Conservation (phyloP, 2,113 vertebrate species). For the Petaurus breviceps region DNA sequence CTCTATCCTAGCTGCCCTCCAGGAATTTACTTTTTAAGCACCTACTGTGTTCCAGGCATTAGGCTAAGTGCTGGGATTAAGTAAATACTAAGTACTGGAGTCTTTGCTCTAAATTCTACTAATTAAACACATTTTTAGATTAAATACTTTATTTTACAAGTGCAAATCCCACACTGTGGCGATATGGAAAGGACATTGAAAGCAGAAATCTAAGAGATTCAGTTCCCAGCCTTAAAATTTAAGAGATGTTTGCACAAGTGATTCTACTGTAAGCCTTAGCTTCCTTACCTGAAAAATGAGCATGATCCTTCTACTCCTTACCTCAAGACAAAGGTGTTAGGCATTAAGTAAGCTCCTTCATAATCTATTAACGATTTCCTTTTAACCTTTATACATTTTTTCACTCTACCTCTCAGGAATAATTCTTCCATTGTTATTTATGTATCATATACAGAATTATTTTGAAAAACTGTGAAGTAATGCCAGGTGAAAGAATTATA, state of each 20-base stretch:
- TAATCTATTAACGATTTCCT: not conserved
- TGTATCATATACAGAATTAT: not conserved
- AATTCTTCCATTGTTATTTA: not conserved
- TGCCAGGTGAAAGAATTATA: not conserved
- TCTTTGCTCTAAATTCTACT: not conserved
- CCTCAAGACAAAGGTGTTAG: not conserved
- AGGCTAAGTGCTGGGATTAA: not conserved
- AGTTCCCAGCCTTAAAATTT: not conserved
- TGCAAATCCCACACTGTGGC: not conserved
- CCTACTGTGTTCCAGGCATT: not conserved
- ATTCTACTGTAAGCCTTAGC: not conserved
- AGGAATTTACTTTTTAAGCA: not conserved
- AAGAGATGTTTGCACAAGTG: not conserved
- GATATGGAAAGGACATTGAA: not conserved
- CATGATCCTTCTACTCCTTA: not conserved
- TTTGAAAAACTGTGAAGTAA: not conserved
- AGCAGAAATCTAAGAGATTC: not conserved
- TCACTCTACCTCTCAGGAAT: not conserved
- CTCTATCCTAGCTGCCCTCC: too few relatives aligned
- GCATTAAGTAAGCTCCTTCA: not conserved
- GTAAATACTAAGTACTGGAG: not conserved
- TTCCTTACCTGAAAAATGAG: not conserved
- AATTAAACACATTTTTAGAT: not conserved
- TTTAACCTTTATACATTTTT: not conserved
- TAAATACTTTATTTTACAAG: not conserved